phyloP scores from a whole-genome alignment of 2,113 vertebrate species.

The Hippocampus barbouri region DNA sequence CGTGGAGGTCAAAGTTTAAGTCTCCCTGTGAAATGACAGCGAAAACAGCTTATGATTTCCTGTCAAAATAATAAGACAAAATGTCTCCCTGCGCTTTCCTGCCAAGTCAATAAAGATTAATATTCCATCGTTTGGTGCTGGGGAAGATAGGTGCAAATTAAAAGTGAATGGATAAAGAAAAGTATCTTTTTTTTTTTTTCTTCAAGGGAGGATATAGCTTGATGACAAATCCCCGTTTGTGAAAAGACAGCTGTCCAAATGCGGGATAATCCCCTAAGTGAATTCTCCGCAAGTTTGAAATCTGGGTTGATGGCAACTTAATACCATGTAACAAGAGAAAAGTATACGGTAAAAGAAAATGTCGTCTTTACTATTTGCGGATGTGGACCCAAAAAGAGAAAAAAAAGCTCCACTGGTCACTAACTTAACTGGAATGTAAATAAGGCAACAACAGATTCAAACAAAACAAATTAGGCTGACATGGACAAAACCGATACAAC shows the following conservation, averaged over 20 bases:
- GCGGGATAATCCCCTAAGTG: conserved; percentile 50
- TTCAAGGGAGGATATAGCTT: conserved; percentile 42
- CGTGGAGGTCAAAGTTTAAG: conserved; percentile 57
- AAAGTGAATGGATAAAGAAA: conserved; percentile 37
- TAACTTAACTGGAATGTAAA: background rate
- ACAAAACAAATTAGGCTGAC: no score
- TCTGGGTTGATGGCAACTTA: conserved; percentile 37
- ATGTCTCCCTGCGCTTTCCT: conserved; percentile 15
- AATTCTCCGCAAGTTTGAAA: conserved; percentile 46
- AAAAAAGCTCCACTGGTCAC: background rate
- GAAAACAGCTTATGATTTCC: conserved; percentile 43
- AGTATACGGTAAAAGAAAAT: conserved; percentile 20
- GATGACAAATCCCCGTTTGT: conserved; percentile 50
- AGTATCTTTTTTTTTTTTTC: conserved; percentile 21
- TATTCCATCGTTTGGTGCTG: conserved; percentile 46
- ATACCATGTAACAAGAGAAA: conserved; percentile 34
- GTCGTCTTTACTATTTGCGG: conserved; percentile 19
- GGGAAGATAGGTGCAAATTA: conserved; percentile 54
- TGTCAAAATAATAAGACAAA: conserved; percentile 8
- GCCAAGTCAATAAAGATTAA: conserved; percentile 41
- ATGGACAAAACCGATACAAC: no score
- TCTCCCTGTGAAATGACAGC: conserved; percentile 67
- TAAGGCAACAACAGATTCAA: background rate
- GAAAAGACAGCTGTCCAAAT: conserved; percentile 62
- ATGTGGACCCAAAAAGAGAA: background rate